Evolutionary conservation across 2,113 vertebrate species (phyloP).

Genomic region (Ceyx melanurus): DNA sequence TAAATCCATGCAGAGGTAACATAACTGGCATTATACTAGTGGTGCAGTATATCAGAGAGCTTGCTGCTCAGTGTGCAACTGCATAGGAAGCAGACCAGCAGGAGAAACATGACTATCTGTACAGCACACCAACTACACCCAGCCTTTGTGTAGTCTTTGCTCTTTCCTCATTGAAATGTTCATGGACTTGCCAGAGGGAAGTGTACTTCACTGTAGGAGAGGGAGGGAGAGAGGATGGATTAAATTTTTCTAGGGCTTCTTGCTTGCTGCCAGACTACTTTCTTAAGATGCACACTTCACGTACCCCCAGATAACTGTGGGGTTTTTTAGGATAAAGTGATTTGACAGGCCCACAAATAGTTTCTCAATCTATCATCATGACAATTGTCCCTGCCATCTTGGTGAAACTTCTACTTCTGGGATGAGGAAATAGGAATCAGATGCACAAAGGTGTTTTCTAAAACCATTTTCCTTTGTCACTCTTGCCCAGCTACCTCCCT

Average conservation of each 20-base stretch:
- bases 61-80: not conserved
- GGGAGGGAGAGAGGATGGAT: not conserved
- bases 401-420: not conserved
- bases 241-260: not conserved
- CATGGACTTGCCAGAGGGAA: not conserved
- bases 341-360: not conserved
- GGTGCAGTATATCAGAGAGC: not conserved
- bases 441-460: not conserved
- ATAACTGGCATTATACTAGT: accelerated
- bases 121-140: accelerated
- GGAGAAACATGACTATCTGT: accelerated
- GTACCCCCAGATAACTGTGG: not conserved
- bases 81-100: not conserved
- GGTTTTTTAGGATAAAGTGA: not conserved
- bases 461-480: not conserved
- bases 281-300: accelerated
- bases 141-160: not conserved
- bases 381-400: not conserved
- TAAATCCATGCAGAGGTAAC: not conserved
- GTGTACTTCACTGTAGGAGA: not conserved
- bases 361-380: not conserved
- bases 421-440: not conserved
- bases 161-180: not conserved
- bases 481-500: not conserved
- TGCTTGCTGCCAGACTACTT: not conserved